phyloP scores from a whole-genome alignment of 2,888 invertebrate species.

The Dioctria rufipes region DNA sequence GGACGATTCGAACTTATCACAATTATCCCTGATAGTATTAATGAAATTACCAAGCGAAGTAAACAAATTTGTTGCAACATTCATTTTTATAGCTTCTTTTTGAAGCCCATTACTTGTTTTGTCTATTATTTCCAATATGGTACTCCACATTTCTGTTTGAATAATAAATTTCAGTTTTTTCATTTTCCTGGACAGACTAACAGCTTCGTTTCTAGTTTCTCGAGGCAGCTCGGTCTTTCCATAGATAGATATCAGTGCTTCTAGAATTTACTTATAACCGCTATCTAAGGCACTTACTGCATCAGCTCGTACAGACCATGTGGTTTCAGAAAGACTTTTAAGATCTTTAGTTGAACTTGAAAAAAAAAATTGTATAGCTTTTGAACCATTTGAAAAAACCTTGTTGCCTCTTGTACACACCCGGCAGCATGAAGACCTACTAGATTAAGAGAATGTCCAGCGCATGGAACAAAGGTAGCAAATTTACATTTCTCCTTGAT shows the following conservation, averaged over 20 bases:
- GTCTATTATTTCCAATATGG: slow-evolving; percentile 12
- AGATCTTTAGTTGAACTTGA: too few species aligned
- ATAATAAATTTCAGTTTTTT: slow-evolving; percentile 5
- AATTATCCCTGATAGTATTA: not conserved
- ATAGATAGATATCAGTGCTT: not conserved
- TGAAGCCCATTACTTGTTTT: slow-evolving; percentile 13
- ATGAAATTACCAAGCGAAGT: not conserved
- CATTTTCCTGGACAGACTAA: not conserved
- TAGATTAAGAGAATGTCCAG: slow-evolving; percentile 42
- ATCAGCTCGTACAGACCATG: slow-evolving; percentile 48
- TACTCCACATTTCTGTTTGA: not conserved
- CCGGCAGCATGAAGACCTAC: slow-evolving; percentile 39
- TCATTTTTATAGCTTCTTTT: not conserved
- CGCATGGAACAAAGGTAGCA: slow-evolving; percentile 13
- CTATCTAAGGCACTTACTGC: slow-evolving; percentile 40
- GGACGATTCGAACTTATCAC: slow-evolving; percentile 8
- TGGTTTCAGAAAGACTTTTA: slow-evolving; percentile 49
- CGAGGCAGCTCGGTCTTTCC: too few species aligned
- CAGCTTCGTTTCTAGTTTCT: not conserved
- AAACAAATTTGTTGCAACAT: too few species aligned
- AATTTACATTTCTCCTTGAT: too few species aligned
- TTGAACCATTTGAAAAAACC: slow-evolving; percentile 49
- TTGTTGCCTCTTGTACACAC: slow-evolving; percentile 12
- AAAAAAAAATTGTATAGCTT: too few species aligned
- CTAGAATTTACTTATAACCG: slow-evolving; percentile 3